Evolutionary conservation across 2,797 vertebrate genomes (phyloP), one percentile per base, ranked within the genome.

Genomic region (Phalloptychus januarius): DNA sequence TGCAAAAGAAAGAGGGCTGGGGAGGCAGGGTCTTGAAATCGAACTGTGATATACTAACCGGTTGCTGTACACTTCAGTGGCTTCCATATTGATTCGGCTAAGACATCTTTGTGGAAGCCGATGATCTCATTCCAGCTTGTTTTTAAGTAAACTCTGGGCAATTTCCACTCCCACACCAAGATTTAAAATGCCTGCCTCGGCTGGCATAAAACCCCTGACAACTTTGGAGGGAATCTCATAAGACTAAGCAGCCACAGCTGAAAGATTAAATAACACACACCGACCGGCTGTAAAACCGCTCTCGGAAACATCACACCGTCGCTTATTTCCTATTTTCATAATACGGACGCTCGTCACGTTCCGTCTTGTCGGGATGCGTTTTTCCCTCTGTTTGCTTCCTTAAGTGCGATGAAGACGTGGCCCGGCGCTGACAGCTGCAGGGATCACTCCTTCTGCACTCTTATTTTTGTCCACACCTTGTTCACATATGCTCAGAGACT

Each of bases 1-100:
- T 82, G 85, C 31, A 65, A 78, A 48, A 13, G 7, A 33, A 44
- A 12, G 48, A 33, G 7, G 63, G 23, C 71, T 25, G 18, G 61
- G 25, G 44, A 42, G 36, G 74, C 40, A 42, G 76, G 65, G 80
- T 84, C 75, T 83, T 83, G 50, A 74, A 88, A 86, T 83, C 75
- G 80, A 89, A 86, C 86, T 79, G 74, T 78, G 82, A 75, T 78
- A 83, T 79, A 71, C 79, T 82, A 86, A 83, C 77, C 58, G 80
- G 52, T 71, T 83, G 79, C 85, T 83, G 71, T 78, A 76, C 74
- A 63, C 80, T 84, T 77, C 83, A 72, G 54, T 79, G 82, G 84
- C 75, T 82, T 84, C 88, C 40, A 52, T 77, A 91, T 87, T 77
- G 90, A 93, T 92, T 87, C 80, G 40, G 80, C 40, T 74, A 77